Percentiles rank a stretch among this genome's conserved stretches.
phyloP scores from a whole-genome alignment of 2,113 vertebrate species.

The Archocentrus centrarchus region DNA sequence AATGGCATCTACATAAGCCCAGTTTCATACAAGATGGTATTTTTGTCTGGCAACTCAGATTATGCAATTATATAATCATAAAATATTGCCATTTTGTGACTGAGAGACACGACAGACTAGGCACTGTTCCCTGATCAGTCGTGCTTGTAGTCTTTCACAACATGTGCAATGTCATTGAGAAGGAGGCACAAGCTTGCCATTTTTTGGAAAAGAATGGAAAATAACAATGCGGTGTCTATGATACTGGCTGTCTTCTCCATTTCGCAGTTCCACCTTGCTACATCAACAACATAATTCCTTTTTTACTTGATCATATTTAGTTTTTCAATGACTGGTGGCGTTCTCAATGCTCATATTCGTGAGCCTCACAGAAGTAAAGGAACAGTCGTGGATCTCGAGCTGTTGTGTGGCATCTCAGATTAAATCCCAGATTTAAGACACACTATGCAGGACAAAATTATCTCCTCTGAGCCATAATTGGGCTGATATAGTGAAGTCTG shows the following conservation, averaged over 20 bases:
- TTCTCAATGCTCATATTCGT: neutral
- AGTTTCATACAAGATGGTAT: neutral
- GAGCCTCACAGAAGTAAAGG: neutral
- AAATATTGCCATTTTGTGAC: neutral
- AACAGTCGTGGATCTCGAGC: neutral
- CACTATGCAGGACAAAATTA: neutral
- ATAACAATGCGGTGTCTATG: neutral
- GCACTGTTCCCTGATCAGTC: neutral
- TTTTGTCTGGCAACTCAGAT: neutral
- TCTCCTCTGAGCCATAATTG: neutral
- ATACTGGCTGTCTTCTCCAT: neutral
- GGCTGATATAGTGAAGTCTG: neutral
- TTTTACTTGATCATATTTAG: slow-evolving; percentile 2
- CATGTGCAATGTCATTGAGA: neutral
- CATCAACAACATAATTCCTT: neutral
- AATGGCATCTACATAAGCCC: neutral
- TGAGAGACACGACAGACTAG: neutral
- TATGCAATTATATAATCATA: neutral
- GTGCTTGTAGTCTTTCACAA: neutral
- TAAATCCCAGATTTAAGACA: neutral
- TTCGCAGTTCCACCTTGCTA: neutral
- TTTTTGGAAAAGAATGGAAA: neutral
- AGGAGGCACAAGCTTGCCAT: neutral
- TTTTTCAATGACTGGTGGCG: neutral
- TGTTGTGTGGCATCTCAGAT: too few relatives aligned